A percentile compares a stretch with the other conserved stretches of the same genome.
Evolutionary conservation across 2,888 invertebrate species (phyloP).

Genomic region (Deilephila porcellus): DNA sequence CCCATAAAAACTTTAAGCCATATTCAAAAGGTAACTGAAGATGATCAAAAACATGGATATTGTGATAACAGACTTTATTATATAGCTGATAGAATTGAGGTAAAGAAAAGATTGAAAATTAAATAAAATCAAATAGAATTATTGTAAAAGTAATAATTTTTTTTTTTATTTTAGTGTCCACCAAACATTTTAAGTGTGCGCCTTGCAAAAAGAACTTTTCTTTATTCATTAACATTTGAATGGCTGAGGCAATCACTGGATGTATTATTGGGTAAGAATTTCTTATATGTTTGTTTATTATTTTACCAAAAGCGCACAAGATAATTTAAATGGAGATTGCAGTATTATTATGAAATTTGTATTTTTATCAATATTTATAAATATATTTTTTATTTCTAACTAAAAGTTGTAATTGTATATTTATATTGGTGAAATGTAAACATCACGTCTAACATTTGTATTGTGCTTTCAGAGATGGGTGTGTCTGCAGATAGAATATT

Average conservation of each 20-base stretch:
- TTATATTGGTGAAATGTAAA: background rate
- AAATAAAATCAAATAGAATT: background rate
- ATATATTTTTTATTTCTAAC: no score
- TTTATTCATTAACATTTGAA: constrained; percentile 82
- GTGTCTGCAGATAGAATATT: constrained; percentile 82
- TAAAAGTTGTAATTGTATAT: background rate
- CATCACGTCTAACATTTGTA: no score
- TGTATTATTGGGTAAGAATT: constrained; percentile 73
- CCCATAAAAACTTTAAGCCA: constrained; percentile 64
- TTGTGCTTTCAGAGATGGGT: constrained; percentile 72
- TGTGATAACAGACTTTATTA: constrained; percentile 85
- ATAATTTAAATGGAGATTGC: background rate
- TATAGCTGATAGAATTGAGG: constrained; percentile 77
- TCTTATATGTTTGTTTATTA: constrained; percentile 16
- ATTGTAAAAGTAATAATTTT: background rate
- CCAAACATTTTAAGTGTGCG: constrained; percentile 74
- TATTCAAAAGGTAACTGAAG: constrained; percentile 63
- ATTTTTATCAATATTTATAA: no score
- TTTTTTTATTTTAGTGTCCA: constrained; percentile 61
- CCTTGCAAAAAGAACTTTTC: constrained; percentile 80
- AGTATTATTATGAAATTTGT: background rate
- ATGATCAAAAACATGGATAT: constrained; percentile 69
- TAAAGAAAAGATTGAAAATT: constrained; percentile 43
- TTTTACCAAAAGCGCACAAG: no score
- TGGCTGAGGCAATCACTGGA: constrained; percentile 82